Percentiles rank a stretch among this genome's conserved stretches.
Conservation (phyloP, 2,113 vertebrate species). For the Platanista minor region DNA sequence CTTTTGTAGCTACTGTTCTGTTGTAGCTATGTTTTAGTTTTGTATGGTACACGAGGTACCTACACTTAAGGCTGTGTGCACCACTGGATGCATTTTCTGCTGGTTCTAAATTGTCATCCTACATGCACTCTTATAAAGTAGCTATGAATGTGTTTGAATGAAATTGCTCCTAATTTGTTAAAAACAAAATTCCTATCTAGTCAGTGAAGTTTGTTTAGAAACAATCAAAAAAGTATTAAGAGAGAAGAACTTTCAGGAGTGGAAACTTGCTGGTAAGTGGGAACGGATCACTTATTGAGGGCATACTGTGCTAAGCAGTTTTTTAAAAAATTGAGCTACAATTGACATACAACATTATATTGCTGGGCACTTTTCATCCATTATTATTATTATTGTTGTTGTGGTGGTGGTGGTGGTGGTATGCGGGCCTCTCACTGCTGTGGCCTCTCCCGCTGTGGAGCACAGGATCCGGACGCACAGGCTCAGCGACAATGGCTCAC, state of each 20-base stretch:
- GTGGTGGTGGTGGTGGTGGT: no score
- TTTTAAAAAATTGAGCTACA: neutral
- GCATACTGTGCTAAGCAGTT: neutral
- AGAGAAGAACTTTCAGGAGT: neutral
- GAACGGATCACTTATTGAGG: neutral
- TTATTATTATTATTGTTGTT: neutral
- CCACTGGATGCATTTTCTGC: neutral
- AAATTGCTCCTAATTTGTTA: neutral
- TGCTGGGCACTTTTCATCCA: neutral
- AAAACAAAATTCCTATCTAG: neutral
- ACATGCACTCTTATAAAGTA: neutral
- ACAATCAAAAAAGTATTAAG: neutral
- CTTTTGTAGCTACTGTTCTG: neutral
- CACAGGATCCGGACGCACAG: no score
- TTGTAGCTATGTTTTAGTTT: slow-evolving; percentile 9
- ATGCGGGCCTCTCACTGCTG: no score
- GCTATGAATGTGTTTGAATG: slow-evolving; percentile 1
- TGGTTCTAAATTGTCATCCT: neutral
- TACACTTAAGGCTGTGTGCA: neutral
- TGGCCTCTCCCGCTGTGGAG: no score
- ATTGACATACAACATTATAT: neutral
- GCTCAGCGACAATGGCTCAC: no score
- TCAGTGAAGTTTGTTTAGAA: neutral
- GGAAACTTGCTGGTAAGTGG: neutral
- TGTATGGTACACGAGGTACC: neutral